phyloP scores from a whole-genome alignment of 2,888 invertebrate genomes.

The Bugula neritina region DNA sequence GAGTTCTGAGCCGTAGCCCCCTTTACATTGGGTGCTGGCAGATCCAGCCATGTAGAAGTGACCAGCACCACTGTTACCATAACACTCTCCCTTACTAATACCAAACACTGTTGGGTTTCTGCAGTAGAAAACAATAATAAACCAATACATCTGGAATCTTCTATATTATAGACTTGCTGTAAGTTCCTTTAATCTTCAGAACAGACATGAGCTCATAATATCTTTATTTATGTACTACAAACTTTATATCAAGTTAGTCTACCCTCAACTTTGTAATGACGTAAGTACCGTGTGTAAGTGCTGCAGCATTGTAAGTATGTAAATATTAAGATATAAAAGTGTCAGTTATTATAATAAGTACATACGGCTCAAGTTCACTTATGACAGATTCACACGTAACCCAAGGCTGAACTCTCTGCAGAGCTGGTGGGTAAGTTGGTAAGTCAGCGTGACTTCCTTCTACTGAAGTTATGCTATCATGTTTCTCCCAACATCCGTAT shows the following conservation, averaged over 20 bases:
- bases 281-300: no score
- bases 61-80: not conserved
- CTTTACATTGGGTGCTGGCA: not conserved
- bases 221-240: no score
- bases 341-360: no score
- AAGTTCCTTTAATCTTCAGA: no score
- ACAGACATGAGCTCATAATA: no score
- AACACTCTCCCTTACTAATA: constrained; percentile 4
- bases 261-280: no score
- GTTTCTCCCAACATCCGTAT: constrained; percentile 21
- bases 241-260: no score
- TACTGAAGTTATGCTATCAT: not conserved
- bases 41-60: constrained; percentile 2
- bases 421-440: not conserved
- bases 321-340: no score
- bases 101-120: constrained; percentile 18
- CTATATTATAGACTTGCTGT: no score
- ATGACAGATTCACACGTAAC: not conserved
- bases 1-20: not conserved
- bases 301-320: no score
- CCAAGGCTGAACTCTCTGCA: not conserved
- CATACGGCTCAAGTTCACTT: not conserved
- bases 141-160: no score
- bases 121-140: not conserved
- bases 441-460: not conserved